Evolutionary conservation across 2,888 invertebrate genomes (phyloP), one percentile per base, ranked within the genome.

Genomic region (Esperia sulphurella): DNA sequence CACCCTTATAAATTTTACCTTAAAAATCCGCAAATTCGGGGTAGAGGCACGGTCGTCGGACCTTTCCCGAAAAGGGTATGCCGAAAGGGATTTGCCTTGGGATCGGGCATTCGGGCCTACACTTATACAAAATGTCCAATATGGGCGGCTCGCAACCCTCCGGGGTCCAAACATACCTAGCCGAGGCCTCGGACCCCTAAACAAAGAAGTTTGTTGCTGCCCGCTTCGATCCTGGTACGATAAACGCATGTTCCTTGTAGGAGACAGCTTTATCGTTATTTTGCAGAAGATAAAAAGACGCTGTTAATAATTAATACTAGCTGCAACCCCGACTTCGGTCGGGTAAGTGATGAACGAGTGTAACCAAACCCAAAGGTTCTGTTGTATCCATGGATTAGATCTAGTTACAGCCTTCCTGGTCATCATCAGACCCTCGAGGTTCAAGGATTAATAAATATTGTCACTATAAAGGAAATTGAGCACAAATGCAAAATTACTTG

Each of bases 51-150:
- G 86, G 83, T 77, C 78, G 68, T 66, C 55, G 73, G 77, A 82
- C 82, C 83, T 82, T 83, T 79, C 77, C 75, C 77, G 65, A 80
- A 83, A 83, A 87, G 86, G 88, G 87, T 83, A 79, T 61, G 68
- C 79, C 83, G 77, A 87, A 87, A 87, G 85, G 88, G 88, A 87
- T 88, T 89, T 88, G 83, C 81, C 78, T 79, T 79, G 86, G 86
- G 86, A 79, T 80, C 83, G 80, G 75, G 75, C 67, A 71, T 72
- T 68, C 70, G 78, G 81, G 75, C 73, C 87, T 79, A 83, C 86
- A 88, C 88, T 89, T 89, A 88, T 82, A 89, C 87, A 87, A 87
- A 89, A 89, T 88, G 88, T 88, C 85, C 85, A 86, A 86, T 84
- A 84, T 83, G 79, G 79, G 73, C 76, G 63, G 63, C n/a, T 41